phyloP scores from a whole-genome alignment of 2,797 vertebrate species.

The Coracias cyanogaster region DNA sequence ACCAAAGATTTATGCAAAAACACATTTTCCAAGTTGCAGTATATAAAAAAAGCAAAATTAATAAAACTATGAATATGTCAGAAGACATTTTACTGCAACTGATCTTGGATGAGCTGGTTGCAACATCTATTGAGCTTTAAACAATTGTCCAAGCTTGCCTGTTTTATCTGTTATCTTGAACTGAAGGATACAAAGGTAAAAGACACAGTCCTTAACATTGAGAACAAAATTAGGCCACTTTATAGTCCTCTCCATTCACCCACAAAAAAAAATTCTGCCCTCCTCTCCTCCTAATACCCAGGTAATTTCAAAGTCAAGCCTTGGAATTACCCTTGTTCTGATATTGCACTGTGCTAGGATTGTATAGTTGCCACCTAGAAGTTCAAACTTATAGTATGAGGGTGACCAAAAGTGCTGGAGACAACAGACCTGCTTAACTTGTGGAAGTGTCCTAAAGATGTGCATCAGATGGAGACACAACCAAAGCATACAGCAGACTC shows the following conservation, averaged over 20 bases:
- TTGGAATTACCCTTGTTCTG: constrained; percentile 15
- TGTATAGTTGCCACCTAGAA: constrained; percentile 3
- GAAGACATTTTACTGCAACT: constrained; percentile 2
- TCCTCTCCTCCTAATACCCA: neutral
- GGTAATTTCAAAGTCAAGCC: constrained; percentile 31
- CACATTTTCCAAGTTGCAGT: constrained; percentile 38
- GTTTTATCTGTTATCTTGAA: neutral
- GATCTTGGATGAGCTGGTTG: constrained; percentile 13
- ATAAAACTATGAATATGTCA: constrained; percentile 7
- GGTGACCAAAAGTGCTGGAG: constrained; percentile 25
- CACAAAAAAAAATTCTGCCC: neutral
- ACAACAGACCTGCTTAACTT: constrained; percentile 10
- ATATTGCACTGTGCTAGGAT: constrained; percentile 37
- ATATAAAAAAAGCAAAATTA: constrained; percentile 38
- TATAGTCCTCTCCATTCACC: neutral
- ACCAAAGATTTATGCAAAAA: constrained; percentile 36
- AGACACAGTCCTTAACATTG: neutral
- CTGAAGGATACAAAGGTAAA: neutral
- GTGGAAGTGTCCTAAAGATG: neutral
- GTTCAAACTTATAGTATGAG: neutral
- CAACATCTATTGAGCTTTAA: constrained; percentile 15
- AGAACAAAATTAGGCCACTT: neutral
- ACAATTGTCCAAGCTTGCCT: neutral
- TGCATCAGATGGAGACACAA: neutral
- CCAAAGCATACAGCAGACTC: neutral